These are phyloP conservation scores for Eupithecia inturbata DNA, from an alignment of 2,888 invertebrate genomes.

Conservation along the genomic window DNA sequence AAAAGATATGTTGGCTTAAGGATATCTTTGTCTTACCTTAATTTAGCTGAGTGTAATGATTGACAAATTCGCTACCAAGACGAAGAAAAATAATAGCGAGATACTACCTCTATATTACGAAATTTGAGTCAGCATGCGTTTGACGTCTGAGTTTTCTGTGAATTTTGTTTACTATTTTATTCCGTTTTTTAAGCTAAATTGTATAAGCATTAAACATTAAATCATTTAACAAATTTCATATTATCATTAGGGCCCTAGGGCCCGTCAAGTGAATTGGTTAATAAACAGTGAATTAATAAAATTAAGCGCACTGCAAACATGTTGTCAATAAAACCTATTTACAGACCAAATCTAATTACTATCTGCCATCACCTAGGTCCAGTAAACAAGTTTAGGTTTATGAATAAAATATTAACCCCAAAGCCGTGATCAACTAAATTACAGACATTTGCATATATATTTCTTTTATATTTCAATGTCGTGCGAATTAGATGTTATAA, in stretches of 20 bases:
- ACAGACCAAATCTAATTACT: background rate
- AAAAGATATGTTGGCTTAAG: background rate
- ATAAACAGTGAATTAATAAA: background rate
- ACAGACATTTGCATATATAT: conserved; percentile 37
- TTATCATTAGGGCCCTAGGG: background rate
- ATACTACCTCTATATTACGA: too few species aligned
- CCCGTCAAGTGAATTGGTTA: background rate
- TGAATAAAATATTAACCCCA: conserved; percentile 43
- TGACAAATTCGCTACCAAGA: background rate
- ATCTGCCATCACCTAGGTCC: conserved; percentile 16
- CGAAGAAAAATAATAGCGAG: background rate
- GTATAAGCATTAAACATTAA: background rate
- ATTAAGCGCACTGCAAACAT: background rate
- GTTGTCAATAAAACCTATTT: background rate
- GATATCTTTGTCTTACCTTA: background rate
- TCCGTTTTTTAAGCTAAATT: background rate
- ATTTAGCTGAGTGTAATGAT: background rate
- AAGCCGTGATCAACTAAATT: conserved; percentile 24
- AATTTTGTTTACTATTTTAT: background rate
- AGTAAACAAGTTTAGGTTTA: conserved; percentile 39
- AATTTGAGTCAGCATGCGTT: background rate
- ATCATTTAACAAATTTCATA: background rate
- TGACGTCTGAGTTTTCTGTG: background rate
- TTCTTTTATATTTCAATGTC: conserved; percentile 24
- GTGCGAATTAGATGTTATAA: conserved; percentile 21